phyloP scores from a whole-genome alignment of 2,797 vertebrate species.

The Sitta carolinensis region DNA sequence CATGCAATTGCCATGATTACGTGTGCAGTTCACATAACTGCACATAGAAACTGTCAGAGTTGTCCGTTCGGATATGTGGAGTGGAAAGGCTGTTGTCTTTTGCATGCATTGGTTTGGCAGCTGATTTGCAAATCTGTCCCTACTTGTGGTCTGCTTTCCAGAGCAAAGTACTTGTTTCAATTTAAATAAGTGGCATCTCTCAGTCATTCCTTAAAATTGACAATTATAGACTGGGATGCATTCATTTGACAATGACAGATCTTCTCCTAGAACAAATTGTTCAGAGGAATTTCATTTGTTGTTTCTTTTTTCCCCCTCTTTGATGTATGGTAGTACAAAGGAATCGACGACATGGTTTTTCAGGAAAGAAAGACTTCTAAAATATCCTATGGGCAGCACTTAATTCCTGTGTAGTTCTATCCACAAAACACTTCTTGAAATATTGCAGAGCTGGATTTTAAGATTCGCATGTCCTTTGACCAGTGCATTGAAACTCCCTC shows the following conservation, averaged over 20 bases:
- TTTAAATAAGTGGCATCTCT: constrained; percentile 7
- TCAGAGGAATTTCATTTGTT: not conserved
- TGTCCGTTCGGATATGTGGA: not conserved
- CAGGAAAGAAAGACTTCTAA: not conserved
- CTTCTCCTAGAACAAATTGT: constrained; percentile 67
- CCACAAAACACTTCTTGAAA: not conserved
- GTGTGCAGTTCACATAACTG: constrained; percentile 12
- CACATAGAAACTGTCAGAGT: not conserved
- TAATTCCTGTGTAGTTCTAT: not conserved
- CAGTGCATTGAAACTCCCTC: not conserved
- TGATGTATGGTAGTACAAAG: constrained; percentile 14
- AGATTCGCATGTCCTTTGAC: not conserved
- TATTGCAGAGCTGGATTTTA: not conserved
- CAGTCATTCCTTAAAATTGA: not conserved
- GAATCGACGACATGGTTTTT: not conserved
- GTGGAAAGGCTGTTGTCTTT: not conserved
- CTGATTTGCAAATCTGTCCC: constrained; percentile 16
- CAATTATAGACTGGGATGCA: not conserved
- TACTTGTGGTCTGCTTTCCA: not conserved
- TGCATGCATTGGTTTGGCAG: not conserved
- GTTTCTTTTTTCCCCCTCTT: not conserved
- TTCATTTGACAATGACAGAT: constrained; percentile 1
- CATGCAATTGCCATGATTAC: constrained; percentile 14
- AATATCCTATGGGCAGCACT: not conserved
- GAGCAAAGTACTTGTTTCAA: not conserved